These are phyloP conservation scores for Cariama cristata DNA, from an alignment of 2,113 vertebrate species.

Conservation along the genomic window DNA sequence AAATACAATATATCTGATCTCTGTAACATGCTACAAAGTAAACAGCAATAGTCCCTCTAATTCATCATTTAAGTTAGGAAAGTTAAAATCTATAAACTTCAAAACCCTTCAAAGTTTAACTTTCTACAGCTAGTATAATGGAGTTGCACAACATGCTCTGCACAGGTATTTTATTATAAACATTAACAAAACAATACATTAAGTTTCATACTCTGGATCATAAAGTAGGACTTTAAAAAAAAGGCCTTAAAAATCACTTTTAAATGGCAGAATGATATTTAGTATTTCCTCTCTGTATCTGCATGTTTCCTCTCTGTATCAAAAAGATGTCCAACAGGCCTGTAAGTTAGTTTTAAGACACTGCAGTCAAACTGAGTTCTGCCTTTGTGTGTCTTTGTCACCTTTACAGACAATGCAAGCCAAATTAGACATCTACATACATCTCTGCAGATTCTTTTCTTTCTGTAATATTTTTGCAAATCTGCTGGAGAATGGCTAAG, in stretches of 20 bases:
- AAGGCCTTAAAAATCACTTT: background rate
- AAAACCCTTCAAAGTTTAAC: background rate
- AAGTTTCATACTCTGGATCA: background rate
- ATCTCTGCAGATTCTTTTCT: background rate
- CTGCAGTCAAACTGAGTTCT: background rate
- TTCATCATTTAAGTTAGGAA: background rate
- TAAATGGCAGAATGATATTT: background rate
- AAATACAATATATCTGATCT: conserved; percentile 38
- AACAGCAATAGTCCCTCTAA: background rate
- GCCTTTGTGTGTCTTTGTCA: background rate
- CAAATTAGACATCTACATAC: background rate
- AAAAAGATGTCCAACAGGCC: background rate
- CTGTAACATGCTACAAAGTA: background rate
- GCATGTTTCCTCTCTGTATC: background rate
- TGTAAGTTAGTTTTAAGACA: background rate
- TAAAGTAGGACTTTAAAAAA: background rate
- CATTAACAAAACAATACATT: background rate
- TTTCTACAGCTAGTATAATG: background rate
- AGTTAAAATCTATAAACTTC: background rate
- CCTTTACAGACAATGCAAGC: background rate
- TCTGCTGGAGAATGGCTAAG: background rate
- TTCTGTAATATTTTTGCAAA: background rate
- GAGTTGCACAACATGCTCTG: background rate
- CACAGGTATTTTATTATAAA: background rate
- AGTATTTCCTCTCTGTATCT: background rate